Evolutionary conservation across 2,113 vertebrate genomes (phyloP).

Genomic region (Rhinichthys klamathensis): DNA sequence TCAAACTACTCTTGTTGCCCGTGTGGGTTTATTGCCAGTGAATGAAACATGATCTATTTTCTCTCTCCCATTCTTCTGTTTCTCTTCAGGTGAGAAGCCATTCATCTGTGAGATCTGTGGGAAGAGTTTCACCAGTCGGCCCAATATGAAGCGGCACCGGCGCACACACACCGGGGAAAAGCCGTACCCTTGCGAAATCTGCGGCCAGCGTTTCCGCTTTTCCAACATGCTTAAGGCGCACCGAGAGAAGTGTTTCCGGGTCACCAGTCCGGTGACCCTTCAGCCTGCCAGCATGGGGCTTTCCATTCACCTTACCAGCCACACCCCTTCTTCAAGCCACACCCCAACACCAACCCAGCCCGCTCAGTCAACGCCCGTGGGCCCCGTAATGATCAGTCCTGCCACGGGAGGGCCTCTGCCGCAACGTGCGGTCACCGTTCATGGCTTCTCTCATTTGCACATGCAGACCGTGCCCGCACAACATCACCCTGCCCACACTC

Average conservation of each 20-base stretch:
- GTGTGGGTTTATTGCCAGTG: not conserved
- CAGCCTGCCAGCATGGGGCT: constrained; percentile 78
- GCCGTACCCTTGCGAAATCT: constrained; percentile 95
- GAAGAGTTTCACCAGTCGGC: constrained; percentile 98
- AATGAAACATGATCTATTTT: not conserved
- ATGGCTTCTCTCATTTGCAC: constrained; percentile 87
- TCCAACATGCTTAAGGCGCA: constrained; percentile 99
- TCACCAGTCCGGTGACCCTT: constrained; percentile 89
- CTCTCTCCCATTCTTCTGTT: constrained; percentile 13
- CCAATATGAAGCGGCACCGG: constrained; percentile 97
- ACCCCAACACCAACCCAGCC: constrained; percentile 70
- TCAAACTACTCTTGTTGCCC: too few relatives aligned
- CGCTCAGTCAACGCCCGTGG: constrained; percentile 66
- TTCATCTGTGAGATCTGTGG: constrained; percentile 99
- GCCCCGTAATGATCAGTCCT: constrained; percentile 71
- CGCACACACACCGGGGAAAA: constrained; percentile 97
- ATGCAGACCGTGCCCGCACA: constrained; percentile 83
- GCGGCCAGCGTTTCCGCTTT: constrained; percentile 96
- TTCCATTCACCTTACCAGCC: constrained; percentile 78
- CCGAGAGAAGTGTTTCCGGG: constrained; percentile 97
- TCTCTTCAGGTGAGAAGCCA: constrained; percentile 91
- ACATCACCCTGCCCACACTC: constrained; percentile 73
- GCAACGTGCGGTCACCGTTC: constrained; percentile 67
- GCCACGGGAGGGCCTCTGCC: constrained; percentile 66
- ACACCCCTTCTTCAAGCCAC: constrained; percentile 72